phyloP scores from a whole-genome alignment of 2,113 vertebrate genomes.

The Rissa tridactyla region DNA sequence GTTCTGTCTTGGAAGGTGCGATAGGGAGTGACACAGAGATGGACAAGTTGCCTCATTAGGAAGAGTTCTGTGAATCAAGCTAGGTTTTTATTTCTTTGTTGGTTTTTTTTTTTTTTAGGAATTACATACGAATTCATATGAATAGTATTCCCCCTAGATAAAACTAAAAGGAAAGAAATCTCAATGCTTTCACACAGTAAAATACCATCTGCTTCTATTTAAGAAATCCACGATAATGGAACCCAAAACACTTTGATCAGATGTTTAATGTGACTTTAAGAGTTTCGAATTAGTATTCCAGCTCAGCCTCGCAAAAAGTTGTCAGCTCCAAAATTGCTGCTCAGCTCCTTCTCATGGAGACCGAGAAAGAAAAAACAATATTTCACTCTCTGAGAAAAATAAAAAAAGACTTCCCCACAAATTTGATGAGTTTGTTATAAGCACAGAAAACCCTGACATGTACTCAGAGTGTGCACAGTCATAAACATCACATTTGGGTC shows the following conservation, averaged over 20 bases:
- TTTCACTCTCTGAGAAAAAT: conserved; percentile 27
- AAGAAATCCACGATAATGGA: conserved; percentile 37
- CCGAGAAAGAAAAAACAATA: background rate
- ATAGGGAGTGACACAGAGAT: background rate
- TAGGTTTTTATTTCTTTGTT: background rate
- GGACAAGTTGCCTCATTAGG: background rate
- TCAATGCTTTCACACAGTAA: background rate
- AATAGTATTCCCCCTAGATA: background rate
- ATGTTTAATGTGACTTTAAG: conserved; percentile 33
- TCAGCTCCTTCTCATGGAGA: background rate
- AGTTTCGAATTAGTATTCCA: conserved; percentile 36
- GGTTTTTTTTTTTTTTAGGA: background rate
- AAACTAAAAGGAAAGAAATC: conserved; percentile 13
- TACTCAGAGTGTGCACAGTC: background rate
- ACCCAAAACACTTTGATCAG: conserved; percentile 46
- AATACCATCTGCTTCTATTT: conserved; percentile 52
- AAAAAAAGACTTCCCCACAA: background rate
- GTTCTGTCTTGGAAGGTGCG: background rate
- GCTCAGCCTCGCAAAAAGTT: background rate
- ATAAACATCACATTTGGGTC: conserved; percentile 23
- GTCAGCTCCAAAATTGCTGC: conserved; percentile 4
- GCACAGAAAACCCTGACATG: background rate
- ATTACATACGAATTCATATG: background rate
- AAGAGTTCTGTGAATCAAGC: background rate
- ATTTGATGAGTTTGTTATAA: background rate